A percentile compares a stretch with the other conserved stretches of the same genome.
Evolutionary conservation across 2,888 invertebrate genomes (phyloP).

Genomic region (Mechanitis messenoides): DNA sequence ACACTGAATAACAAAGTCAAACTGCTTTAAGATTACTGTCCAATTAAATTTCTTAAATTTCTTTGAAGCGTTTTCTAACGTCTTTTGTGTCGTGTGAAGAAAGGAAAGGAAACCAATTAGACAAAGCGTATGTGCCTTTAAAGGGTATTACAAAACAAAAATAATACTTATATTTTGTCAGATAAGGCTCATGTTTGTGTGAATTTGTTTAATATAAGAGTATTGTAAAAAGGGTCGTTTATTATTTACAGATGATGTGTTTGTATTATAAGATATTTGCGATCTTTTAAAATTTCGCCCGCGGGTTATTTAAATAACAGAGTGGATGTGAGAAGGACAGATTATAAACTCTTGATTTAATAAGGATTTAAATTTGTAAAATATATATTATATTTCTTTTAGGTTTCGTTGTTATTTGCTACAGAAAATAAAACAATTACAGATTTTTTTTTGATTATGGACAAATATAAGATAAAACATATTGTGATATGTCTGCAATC

Average conservation of each 20-base stretch:
- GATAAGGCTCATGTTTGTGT: not conserved
- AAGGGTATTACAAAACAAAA: not conserved
- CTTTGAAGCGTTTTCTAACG: not conserved
- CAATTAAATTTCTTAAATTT: not conserved
- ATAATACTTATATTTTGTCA: not conserved
- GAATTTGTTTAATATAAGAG: not conserved
- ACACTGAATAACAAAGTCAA: too few species aligned
- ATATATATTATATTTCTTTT: too few species aligned
- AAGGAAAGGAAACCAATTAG: slow-evolving; percentile 4
- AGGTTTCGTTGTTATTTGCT: too few species aligned
- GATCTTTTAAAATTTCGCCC: not conserved
- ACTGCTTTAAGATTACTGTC: not conserved
- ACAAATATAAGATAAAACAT: too few species aligned
- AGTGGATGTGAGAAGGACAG: not conserved
- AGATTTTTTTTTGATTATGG: too few species aligned
- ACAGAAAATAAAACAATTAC: too few species aligned
- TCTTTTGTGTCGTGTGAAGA: slow-evolving; percentile 6
- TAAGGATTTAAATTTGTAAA: not conserved
- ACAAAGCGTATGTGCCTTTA: slow-evolving; percentile 9
- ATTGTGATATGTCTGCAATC: too few species aligned
- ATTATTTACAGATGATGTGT: slow-evolving; percentile 2
- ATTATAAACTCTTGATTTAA: not conserved
- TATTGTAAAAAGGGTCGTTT: not conserved
- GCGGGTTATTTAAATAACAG: not conserved
- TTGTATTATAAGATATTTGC: not conserved